phyloP scores from a whole-genome alignment of 2,113 vertebrate species.

The Catharus minimus region DNA sequence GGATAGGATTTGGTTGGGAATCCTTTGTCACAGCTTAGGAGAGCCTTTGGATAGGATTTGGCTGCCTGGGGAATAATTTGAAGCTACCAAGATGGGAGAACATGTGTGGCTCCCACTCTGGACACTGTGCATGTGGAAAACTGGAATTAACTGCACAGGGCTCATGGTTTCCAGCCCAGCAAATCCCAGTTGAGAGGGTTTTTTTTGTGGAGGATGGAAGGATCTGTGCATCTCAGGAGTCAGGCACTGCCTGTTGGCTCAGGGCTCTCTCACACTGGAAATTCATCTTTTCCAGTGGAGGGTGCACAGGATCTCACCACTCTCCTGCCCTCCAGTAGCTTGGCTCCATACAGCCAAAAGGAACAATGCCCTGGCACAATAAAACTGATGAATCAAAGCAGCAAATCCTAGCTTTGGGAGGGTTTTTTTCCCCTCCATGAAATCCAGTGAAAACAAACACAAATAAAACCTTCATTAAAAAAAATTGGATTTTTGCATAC shows the following conservation, averaged over 20 bases:
- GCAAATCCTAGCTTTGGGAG: not conserved
- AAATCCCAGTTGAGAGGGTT: not conserved
- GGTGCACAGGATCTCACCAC: not conserved
- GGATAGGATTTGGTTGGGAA: not conserved
- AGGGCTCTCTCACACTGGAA: not conserved
- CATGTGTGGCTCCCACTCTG: not conserved
- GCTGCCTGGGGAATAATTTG: not conserved
- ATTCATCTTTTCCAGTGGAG: not conserved
- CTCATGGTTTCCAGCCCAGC: not conserved
- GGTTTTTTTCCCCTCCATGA: not conserved
- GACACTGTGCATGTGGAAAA: not conserved
- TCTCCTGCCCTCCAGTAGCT: not conserved
- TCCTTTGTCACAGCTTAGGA: not conserved
- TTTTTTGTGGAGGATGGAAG: not conserved
- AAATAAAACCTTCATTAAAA: constrained; percentile 4
- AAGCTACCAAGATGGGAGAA: not conserved
- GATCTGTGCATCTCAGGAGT: not conserved
- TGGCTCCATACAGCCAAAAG: not conserved
- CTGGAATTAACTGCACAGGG: not conserved
- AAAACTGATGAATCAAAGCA: not conserved
- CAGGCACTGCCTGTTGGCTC: not conserved
- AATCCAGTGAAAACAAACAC: constrained; percentile 11
- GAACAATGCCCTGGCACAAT: not conserved
- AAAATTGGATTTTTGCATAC: constrained; percentile 1
- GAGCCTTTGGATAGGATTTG: not conserved